Evolutionary conservation across 2,888 invertebrate genomes (phyloP).

Genomic region (Tryphoninae sp.): DNA sequence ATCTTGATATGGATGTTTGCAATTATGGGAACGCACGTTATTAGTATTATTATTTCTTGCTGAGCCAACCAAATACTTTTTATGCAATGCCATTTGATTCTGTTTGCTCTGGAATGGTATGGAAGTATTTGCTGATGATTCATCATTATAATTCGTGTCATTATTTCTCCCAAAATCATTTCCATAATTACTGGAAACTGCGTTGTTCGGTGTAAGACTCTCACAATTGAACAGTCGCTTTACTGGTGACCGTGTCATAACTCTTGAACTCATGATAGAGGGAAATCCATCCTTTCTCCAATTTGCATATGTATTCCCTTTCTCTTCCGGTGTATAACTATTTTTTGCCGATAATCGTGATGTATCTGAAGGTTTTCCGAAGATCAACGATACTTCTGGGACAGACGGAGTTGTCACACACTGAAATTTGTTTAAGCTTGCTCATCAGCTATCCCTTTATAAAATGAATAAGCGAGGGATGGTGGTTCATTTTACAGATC

Average conservation of each 20-base stretch:
- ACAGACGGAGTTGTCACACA: constrained; percentile 71
- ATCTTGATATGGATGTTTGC: neutral
- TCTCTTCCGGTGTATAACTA: constrained; percentile 40
- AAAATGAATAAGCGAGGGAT: no score
- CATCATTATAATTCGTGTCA: constrained; percentile 5
- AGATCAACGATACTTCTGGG: constrained; percentile 77
- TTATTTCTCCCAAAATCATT: neutral
- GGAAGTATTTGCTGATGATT: constrained; percentile 47
- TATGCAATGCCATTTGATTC: neutral
- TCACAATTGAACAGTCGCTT: constrained; percentile 8
- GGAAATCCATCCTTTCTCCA: constrained; percentile 74
- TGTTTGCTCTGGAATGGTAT: neutral
- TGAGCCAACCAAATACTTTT: neutral
- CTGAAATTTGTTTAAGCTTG: constrained; percentile 64
- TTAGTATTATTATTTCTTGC: neutral
- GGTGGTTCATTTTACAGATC: no score
- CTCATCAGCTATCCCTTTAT: neutral
- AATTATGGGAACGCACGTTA: neutral
- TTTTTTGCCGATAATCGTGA: neutral
- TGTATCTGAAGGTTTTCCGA: constrained; percentile 68
- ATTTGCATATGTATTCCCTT: constrained; percentile 71
- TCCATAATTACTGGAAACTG: neutral
- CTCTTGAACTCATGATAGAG: constrained; percentile 10
- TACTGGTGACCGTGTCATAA: constrained; percentile 5
- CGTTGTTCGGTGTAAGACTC: neutral